phyloP scores from a whole-genome alignment of 2,797 vertebrate species.

The Xenopus petersii region DNA sequence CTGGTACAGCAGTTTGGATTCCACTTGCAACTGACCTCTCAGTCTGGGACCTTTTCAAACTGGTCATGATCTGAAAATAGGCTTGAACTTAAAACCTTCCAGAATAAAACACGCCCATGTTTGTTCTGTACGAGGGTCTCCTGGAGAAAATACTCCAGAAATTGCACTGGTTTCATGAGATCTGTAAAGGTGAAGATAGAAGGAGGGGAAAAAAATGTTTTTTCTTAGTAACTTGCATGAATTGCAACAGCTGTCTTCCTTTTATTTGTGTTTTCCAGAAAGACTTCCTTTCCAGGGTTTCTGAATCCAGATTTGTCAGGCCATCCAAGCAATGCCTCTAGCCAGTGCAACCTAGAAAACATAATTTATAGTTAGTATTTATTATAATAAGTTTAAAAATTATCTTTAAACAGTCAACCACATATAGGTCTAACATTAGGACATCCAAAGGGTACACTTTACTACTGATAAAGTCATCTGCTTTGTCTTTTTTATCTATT shows the following conservation, averaged over 20 bases:
- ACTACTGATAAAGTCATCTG: too few species aligned
- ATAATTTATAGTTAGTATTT: too few species aligned
- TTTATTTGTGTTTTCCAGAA: constrained; percentile 1
- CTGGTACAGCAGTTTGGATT: constrained; percentile 60
- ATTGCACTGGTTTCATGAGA: constrained; percentile 63
- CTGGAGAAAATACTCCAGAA: constrained; percentile 69
- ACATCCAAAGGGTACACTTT: too few species aligned
- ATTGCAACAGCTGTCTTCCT: not conserved
- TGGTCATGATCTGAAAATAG: constrained; percentile 82
- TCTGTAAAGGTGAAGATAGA: constrained; percentile 61
- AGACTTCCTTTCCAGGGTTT: not conserved
- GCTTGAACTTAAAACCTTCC: constrained; percentile 71
- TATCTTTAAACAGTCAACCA: too few species aligned
- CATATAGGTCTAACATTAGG: too few species aligned
- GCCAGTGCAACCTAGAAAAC: not conserved
- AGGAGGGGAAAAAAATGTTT: constrained; percentile 5
- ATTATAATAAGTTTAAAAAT: too few species aligned
- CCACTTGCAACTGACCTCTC: constrained; percentile 79
- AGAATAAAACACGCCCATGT: constrained; percentile 63
- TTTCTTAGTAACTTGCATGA: too few species aligned
- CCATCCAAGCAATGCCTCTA: not conserved
- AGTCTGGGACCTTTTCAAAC: constrained; percentile 85
- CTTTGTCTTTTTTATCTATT: too few species aligned
- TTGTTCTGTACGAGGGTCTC: constrained; percentile 62
- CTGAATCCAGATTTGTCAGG: not conserved